Evolutionary conservation across 2,797 vertebrate genomes (phyloP), one percentile per base, ranked within the genome.

Genomic region (Alcedo quadribrachys): DNA sequence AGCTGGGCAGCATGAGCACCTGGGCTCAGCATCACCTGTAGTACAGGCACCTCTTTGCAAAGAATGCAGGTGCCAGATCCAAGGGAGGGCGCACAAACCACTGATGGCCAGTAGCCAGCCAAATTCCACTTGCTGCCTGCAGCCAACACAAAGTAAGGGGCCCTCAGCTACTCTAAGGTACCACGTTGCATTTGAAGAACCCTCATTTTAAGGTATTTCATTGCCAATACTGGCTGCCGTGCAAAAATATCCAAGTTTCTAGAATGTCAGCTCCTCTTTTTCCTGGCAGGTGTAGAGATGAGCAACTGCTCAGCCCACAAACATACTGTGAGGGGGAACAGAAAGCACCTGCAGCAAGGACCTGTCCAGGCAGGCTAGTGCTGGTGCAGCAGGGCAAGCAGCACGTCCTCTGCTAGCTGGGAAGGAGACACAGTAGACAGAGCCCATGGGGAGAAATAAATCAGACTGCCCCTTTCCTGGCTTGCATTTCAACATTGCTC

Each of bases 31-130:
- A 74, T 20, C 6, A 1, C 16, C 51, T 4, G 27, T n/a, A 55
- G 33, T 3, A 18, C 22, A 19, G 60, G 32, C 40, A 65, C 18
- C 0, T 0, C 50, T 45, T 14, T 8, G 27, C 7, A 6, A 68
- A 16, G 15, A 54, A 25, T 3, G 2, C 6, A 32, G 40, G 40
- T 54, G 40, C 53, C 62, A 45, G 35, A 22, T 53, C 42, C 2
- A 3, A 54, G 43, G 32, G 58, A 75, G 42, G 45, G 40, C 74
- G 37, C 81, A 78, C 20, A 65, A 67, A 74, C 28, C 14, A 1
- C 43, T 24, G 21, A 37, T 4, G 1, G 40, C 35, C 1, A 0
- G 61, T 2, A 77, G 33, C 61, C 79, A 43, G 24, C 25, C 6
- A 2, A 3, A 6, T 58, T n/a, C 45, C 11, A 6, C n/a, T 15